Evolutionary conservation across 2,888 invertebrate species (phyloP).

Genomic region (Epinotia bilunana): DNA sequence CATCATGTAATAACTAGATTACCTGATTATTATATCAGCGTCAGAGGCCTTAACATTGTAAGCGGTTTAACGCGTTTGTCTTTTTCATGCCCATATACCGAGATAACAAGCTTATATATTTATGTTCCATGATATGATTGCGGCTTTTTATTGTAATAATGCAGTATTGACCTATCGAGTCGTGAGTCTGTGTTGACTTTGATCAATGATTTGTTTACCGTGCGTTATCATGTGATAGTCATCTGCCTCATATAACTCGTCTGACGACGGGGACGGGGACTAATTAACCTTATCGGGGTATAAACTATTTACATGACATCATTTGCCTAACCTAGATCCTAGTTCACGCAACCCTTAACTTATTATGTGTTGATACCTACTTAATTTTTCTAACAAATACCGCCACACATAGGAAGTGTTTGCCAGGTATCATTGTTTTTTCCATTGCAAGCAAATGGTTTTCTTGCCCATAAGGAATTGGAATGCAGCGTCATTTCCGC

Average conservation of each 20-base stretch:
- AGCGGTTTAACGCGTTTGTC: conserved; percentile 15
- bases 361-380: background rate
- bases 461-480: conserved; percentile 8
- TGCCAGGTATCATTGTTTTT: background rate
- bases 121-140: conserved; percentile 6
- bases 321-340: conserved; percentile 31
- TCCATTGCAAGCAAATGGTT: background rate
- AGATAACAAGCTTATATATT: conserved; percentile 14
- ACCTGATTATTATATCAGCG: conserved; percentile 42
- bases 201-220: conserved; percentile 37
- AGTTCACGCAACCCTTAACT: conserved; percentile 28
- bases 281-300: conserved; percentile 38
- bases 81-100: conserved; percentile 24
- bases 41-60: conserved; percentile 25
- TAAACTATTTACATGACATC: conserved; percentile 35
- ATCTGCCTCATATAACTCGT: conserved; percentile 33
- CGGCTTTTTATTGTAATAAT: conserved; percentile 21
- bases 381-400: background rate
- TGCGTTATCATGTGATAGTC: conserved; percentile 38
- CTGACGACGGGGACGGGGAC: too few relatives aligned
- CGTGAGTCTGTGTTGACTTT: conserved; percentile 26
- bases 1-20: conserved; percentile 52
- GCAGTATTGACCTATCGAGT: conserved; percentile 24
- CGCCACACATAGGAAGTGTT: background rate
- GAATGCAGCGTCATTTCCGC: conserved; percentile 21